Base-by-base conservation (phyloP, 2,888 invertebrate genomes). In the Aphidoletes aphidimyza region DNA sequence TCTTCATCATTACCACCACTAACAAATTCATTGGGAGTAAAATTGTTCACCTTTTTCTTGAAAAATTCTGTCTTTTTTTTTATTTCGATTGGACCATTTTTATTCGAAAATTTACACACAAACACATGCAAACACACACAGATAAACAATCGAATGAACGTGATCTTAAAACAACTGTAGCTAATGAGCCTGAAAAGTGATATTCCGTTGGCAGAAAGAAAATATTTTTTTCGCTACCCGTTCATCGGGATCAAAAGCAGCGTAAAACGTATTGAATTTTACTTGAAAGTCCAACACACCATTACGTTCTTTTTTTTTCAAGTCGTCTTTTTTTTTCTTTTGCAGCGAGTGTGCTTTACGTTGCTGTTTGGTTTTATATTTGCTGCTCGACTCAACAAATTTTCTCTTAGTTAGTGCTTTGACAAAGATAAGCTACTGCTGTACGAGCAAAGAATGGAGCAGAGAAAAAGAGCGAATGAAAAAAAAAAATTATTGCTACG, bases 391-490 rank as follows among this genome's bases (percentile, higher is more conserved):
- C 34, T 30, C 69, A 69, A 69, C 69, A 26, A 69, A 69, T 69
- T 69, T 69, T 69, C 69, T 69, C 69, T 69, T 69, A 30, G 69
- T 69, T 69, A 14, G 69, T n/a, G 69, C 69, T 69, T 69, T 69
- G 54, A 54, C 30, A 30, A 69, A 69, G 69, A 69, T 69, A 69
- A 69, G 69, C 69, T 69, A 69, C 69, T 30, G n/a, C n/a, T n/a
- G n/a, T n/a, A n/a, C n/a, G n/a, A n/a, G n/a, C n/a, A n/a, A n/a
- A n/a, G n/a, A n/a, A n/a, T n/a, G n/a, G n/a, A n/a, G n/a, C n/a
- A n/a, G n/a, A n/a, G n/a, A n/a, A n/a, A n/a, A n/a, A n/a, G n/a
- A n/a, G n/a, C n/a, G n/a, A n/a, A n/a, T n/a, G n/a, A n/a, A n/a
- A n/a, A n/a, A n/a, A n/a, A n/a, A n/a, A n/a, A n/a, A n/a, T n/a